These are phyloP conservation scores for Toxotes jaculatrix DNA, from an alignment of 2,113 vertebrate species.

Conservation along the genomic window DNA sequence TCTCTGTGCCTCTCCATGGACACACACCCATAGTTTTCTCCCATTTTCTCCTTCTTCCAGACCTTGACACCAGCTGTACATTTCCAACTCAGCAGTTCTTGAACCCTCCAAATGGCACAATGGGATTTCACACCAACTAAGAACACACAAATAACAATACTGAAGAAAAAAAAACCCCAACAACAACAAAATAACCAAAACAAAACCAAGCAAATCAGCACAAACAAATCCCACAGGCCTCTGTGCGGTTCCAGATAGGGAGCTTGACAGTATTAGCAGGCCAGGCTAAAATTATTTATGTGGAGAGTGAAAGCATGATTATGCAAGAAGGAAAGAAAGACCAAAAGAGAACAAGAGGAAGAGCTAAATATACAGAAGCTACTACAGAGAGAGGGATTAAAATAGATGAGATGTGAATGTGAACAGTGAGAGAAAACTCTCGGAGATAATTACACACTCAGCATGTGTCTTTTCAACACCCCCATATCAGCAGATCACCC, in stretches of 20 bases:
- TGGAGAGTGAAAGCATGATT: slow-evolving; percentile 21
- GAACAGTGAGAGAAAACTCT: slow-evolving; percentile 44
- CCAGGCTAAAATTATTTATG: slow-evolving; percentile 44
- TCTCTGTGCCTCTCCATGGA: slow-evolving; percentile 21
- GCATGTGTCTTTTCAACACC: slow-evolving; percentile 46
- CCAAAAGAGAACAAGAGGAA: slow-evolving; percentile 11
- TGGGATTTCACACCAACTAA: slow-evolving; percentile 32
- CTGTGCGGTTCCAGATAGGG: slow-evolving; percentile 17
- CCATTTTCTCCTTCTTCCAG: slow-evolving; percentile 35
- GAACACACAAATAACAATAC: slow-evolving; percentile 49
- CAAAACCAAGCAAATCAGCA: slow-evolving; percentile 57
- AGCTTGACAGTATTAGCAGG: slow-evolving; percentile 32
- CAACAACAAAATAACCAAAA: slow-evolving; percentile 1
- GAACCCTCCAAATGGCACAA: slow-evolving; percentile 56
- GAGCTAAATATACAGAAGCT: slow-evolving; percentile 48
- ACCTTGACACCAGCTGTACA: slow-evolving; percentile 60
- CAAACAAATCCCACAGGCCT: slow-evolving; percentile 44
- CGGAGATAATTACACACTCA: slow-evolving; percentile 58
- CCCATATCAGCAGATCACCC: slow-evolving; percentile 33
- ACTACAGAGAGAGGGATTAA: slow-evolving; percentile 41
- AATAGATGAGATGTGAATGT: slow-evolving; percentile 47
- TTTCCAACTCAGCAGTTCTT: slow-evolving; percentile 70
- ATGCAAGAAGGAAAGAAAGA: slow-evolving; percentile 24
- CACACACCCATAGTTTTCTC: slow-evolving; percentile 16
- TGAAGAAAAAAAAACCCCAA: slow-evolving; percentile 8